Evolutionary conservation across 1,140 invertebrate genomes (phyloP).

Genomic region (Platyscapa corneri): DNA sequence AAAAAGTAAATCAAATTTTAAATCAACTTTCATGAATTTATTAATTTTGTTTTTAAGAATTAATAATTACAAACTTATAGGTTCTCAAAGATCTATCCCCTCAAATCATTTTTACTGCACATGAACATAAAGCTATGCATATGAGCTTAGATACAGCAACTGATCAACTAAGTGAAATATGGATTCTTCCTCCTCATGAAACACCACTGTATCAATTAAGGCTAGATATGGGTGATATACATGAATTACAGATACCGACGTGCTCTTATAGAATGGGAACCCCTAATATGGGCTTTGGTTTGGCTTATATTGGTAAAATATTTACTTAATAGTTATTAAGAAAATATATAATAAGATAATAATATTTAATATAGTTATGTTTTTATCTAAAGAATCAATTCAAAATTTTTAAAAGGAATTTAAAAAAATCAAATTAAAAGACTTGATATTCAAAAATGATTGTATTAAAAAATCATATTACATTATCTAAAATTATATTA

Average conservation of each 20-base stretch:
- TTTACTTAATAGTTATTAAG: background rate
- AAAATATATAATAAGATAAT: background rate
- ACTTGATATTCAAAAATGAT: too few species aligned
- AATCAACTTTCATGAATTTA: background rate
- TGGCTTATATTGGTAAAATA: conserved; percentile 85
- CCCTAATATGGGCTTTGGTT: conserved; percentile 87
- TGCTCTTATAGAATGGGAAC: conserved; percentile 97
- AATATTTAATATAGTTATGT: too few species aligned
- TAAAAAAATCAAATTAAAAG: too few species aligned
- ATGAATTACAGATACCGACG: conserved; percentile 93
- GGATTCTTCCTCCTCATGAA: conserved; percentile 72
- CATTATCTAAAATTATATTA: too few species aligned
- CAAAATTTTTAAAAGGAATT: too few species aligned
- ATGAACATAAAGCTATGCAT: conserved; percentile 84
- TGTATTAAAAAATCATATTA: too few species aligned
- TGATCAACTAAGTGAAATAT: conserved; percentile 72
- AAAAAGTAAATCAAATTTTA: conserved; percentile 72
- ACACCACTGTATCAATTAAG: conserved; percentile 72
- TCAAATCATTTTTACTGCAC: conserved; percentile 88
- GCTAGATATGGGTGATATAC: conserved; percentile 75
- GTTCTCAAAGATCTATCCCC: conserved; percentile 81
- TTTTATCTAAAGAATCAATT: too few species aligned
- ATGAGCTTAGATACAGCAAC: conserved; percentile 73
- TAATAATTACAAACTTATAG: conserved; percentile 66
- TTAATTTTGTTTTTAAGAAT: conserved; percentile 22